phyloP scores from a whole-genome alignment of 2,113 vertebrate species.

The Hirundichthys speculiger region DNA sequence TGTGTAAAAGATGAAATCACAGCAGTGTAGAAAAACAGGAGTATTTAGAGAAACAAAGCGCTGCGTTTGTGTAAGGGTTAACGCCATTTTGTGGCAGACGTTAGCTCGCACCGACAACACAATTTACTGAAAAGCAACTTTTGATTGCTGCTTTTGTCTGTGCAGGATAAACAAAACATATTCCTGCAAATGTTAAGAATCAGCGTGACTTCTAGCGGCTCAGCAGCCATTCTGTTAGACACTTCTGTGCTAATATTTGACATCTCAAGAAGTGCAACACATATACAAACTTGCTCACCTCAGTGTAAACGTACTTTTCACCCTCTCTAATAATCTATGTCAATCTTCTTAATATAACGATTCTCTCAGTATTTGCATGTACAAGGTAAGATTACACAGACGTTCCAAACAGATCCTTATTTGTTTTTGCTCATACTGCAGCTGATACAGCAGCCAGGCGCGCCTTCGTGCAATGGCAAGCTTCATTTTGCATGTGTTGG shows the following conservation, averaged over 20 bases:
- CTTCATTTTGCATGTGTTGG: slow-evolving; percentile 38
- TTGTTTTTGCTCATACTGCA: slow-evolving; percentile 7
- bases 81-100: neutral
- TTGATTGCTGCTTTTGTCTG: neutral
- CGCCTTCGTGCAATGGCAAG: slow-evolving; percentile 20
- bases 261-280: too few species aligned
- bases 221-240: neutral
- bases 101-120: slow-evolving; percentile 1
- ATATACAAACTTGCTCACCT: too few species aligned
- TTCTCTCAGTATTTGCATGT: too few species aligned
- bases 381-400: neutral
- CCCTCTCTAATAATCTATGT: too few species aligned
- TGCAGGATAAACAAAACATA: neutral
- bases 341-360: too few species aligned
- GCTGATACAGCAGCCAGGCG: slow-evolving; percentile 3
- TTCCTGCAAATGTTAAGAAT: neutral
- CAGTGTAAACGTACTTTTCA: too few species aligned
- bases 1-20: neutral
- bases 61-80: neutral
- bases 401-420: neutral
- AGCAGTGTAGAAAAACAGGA: neutral
- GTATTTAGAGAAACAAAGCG: neutral
- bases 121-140: neutral
- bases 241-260: too few species aligned
- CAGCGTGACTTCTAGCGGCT: neutral